Percentiles rank a stretch among this genome's conserved stretches.
These are phyloP conservation scores for Tauraco erythrolophus DNA, from an alignment of 2,113 vertebrate genomes.

Conservation along the genomic window DNA sequence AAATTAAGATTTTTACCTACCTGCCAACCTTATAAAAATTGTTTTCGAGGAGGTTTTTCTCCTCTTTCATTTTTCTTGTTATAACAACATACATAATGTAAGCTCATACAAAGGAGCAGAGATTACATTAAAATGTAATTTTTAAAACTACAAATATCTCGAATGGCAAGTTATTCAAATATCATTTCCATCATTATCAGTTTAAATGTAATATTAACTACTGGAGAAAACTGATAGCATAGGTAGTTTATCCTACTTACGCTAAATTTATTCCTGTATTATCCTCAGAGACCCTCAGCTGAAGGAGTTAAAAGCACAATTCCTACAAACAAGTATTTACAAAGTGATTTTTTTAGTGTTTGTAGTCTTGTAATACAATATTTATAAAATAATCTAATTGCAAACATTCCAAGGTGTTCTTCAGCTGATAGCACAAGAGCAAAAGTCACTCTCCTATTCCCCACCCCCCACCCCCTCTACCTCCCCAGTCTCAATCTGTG, in stretches of 20 bases:
- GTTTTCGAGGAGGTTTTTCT: not conserved
- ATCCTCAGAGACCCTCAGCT: not conserved
- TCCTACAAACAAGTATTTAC: constrained; percentile 34
- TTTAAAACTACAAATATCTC: not conserved
- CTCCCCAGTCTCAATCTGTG: not conserved
- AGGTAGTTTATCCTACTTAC: not conserved
- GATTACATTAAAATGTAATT: constrained; percentile 7
- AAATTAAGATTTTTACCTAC: constrained; percentile 33
- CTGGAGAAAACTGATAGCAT: not conserved
- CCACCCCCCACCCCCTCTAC: not conserved
- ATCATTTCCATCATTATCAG: not conserved
- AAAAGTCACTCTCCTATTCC: not conserved
- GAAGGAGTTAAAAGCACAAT: constrained; percentile 21
- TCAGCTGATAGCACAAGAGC: constrained; percentile 14
- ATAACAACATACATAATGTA: not conserved
- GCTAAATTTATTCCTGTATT: not conserved
- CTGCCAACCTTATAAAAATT: not conserved
- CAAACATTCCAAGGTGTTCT: constrained; percentile 29
- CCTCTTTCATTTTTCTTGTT: not conserved
- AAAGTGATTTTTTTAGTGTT: constrained; percentile 49
- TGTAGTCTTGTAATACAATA: not conserved
- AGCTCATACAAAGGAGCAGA: not conserved
- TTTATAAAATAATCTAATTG: constrained; percentile 46
- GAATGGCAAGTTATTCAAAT: not conserved
- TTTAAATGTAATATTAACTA: constrained; percentile 16